Evolutionary conservation across 2,888 invertebrate genomes (phyloP).

Genomic region (Sarcophaga subvicina): DNA sequence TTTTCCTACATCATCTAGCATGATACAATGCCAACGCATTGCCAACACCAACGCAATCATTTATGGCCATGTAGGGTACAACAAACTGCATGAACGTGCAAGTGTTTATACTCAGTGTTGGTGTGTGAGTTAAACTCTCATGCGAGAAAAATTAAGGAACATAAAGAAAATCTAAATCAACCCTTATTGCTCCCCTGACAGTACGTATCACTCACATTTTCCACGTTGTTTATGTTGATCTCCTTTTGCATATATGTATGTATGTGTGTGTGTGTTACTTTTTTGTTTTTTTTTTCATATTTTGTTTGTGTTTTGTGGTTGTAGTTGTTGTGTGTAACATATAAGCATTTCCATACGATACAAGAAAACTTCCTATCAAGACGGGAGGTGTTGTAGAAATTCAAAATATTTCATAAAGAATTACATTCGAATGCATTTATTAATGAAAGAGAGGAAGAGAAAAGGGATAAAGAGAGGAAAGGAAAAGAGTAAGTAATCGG

Average conservation of each 20-base stretch:
- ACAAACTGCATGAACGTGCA: constrained; percentile 4
- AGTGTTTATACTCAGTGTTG: neutral
- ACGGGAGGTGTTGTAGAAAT: no score
- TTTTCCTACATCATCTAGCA: no score
- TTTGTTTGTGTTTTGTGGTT: neutral
- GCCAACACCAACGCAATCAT: no score
- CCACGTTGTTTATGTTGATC: constrained; percentile 64
- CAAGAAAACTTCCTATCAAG: no score
- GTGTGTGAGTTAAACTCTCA: constrained; percentile 57
- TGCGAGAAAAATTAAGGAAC: constrained; percentile 65
- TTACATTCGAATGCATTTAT: no score
- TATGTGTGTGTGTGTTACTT: neutral
- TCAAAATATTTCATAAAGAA: no score
- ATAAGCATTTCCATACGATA: no score
- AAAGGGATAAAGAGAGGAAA: no score
- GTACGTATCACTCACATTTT: constrained; percentile 75
- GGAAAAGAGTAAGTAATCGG: no score
- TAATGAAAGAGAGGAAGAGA: no score
- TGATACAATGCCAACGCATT: no score
- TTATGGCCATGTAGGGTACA: neutral
- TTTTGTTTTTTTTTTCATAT: neutral
- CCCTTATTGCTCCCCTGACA: constrained; percentile 74
- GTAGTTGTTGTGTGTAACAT: no score
- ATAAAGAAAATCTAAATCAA: constrained; percentile 74
- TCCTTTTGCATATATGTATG: constrained; percentile 28